These are phyloP conservation scores for Nannoperca obscura DNA, from an alignment of 2,797 vertebrate species.

Conservation along the genomic window DNA sequence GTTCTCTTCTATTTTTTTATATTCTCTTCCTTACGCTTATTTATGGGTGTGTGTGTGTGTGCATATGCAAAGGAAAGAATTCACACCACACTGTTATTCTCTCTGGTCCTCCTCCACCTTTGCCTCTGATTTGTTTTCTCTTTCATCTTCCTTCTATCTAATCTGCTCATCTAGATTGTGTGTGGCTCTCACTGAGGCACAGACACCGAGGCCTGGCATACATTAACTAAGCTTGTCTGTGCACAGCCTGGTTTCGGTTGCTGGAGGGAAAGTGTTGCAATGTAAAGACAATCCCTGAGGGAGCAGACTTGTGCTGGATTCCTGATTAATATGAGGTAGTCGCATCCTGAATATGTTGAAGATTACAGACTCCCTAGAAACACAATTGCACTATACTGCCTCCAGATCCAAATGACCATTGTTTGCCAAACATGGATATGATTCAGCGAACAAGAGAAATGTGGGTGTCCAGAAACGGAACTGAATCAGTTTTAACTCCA, in stretches of 20 bases:
- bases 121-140: slow-evolving; percentile 49
- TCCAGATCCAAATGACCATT: not conserved
- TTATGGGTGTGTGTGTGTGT: not conserved
- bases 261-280: slow-evolving; percentile 36
- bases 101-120: slow-evolving; percentile 9
- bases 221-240: slow-evolving; percentile 63
- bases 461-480: not conserved
- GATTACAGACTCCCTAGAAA: slow-evolving; percentile 15
- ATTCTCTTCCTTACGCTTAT: slow-evolving; percentile 10
- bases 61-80: not conserved
- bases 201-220: slow-evolving; percentile 50
- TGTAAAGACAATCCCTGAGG: slow-evolving; percentile 54
- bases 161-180: slow-evolving; percentile 61
- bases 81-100: slow-evolving; percentile 24
- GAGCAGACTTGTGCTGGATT: slow-evolving; percentile 40
- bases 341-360: slow-evolving; percentile 45
- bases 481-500: not conserved
- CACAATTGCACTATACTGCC: not conserved
- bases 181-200: slow-evolving; percentile 47
- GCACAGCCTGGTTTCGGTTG: slow-evolving; percentile 66
- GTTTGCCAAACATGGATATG: not conserved
- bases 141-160: slow-evolving; percentile 55
- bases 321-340: slow-evolving; percentile 36
- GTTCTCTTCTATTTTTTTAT: slow-evolving; percentile 45
- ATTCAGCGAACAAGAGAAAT: not conserved